A percentile compares a stretch with the other conserved stretches of the same genome.
Conservation (phyloP, 1,140 invertebrate species). For the Brachionus rotundiformis region DNA sequence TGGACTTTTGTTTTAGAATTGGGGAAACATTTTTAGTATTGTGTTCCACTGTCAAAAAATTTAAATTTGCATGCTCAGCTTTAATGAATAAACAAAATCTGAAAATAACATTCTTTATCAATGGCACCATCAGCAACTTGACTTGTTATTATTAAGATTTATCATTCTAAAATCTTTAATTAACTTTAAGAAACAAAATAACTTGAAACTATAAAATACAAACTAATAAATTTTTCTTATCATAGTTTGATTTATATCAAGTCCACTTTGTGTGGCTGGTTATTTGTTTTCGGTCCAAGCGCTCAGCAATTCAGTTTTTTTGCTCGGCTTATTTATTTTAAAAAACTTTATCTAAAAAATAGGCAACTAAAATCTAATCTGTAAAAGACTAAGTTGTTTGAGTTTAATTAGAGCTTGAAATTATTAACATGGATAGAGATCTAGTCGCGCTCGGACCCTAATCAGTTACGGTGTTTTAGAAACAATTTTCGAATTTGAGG, state of each 20-base stretch:
- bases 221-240: conserved; percentile 37
- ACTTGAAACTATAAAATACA: conserved; percentile 32
- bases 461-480: conserved; percentile 22
- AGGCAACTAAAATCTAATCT: conserved; percentile 42
- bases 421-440: conserved; percentile 28
- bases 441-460: background rate
- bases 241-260: conserved; percentile 46
- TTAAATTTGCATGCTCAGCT: conserved; percentile 15
- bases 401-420: conserved; percentile 47
- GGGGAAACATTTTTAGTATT: background rate
- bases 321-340: conserved; percentile 45
- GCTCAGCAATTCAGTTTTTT: background rate
- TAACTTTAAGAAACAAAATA: conserved; percentile 36
- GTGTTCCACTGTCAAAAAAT: conserved; percentile 20
- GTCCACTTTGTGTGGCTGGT: conserved; percentile 22
- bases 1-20: background rate
- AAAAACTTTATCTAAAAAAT: conserved; percentile 41
- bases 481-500: background rate
- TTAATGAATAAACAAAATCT: conserved; percentile 13
- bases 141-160: conserved; percentile 9
- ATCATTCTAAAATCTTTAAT: conserved; percentile 48
- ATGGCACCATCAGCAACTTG: conserved; percentile 35
- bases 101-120: conserved; percentile 9
- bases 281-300: conserved; percentile 7
- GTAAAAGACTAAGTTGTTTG: conserved; percentile 14